phyloP scores from a whole-genome alignment of 2,888 invertebrate genomes.

The Megaustenia siamemsis region DNA sequence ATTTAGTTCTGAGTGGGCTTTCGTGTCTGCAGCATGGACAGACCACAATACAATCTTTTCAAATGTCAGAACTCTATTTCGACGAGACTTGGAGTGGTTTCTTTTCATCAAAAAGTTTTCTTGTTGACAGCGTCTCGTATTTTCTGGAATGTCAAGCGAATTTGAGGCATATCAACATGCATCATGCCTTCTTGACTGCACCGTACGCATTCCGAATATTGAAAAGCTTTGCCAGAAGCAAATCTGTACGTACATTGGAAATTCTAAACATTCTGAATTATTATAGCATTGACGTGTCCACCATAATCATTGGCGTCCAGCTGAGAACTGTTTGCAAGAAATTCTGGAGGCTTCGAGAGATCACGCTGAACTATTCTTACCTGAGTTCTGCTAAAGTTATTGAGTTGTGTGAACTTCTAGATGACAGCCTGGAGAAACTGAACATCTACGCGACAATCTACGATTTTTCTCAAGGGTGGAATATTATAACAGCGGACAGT shows the following conservation, averaged over 20 bases:
- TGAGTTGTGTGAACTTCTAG: constrained; percentile 15
- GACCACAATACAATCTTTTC: constrained; percentile 23
- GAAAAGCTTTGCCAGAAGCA: constrained; percentile 18
- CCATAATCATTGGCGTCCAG: neutral
- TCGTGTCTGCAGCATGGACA: neutral
- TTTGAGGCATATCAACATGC: neutral
- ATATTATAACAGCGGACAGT: constrained; percentile 21
- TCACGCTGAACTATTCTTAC: constrained; percentile 43
- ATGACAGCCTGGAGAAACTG: constrained; percentile 12
- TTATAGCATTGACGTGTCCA: constrained; percentile 6
- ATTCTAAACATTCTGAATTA: constrained; percentile 28
- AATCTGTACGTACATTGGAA: neutral
- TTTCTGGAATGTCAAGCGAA: constrained; percentile 33
- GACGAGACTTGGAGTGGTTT: constrained; percentile 49
- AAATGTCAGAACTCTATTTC: constrained; percentile 34
- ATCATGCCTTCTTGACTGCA: constrained; percentile 35
- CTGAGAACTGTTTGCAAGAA: constrained; percentile 12
- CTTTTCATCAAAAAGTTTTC: constrained; percentile 32
- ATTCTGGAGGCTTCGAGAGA: constrained; percentile 33
- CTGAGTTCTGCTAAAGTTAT: constrained; percentile 17
- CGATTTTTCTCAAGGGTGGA: constrained; percentile 11
- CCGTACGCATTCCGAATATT: constrained; percentile 38
- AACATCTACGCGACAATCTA: neutral
- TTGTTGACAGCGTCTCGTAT: constrained; percentile 10
- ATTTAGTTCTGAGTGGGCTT: constrained; percentile 16